Evolutionary conservation across 1,140 invertebrate species (phyloP).

Genomic region (Eriocheir sinensis): DNA sequence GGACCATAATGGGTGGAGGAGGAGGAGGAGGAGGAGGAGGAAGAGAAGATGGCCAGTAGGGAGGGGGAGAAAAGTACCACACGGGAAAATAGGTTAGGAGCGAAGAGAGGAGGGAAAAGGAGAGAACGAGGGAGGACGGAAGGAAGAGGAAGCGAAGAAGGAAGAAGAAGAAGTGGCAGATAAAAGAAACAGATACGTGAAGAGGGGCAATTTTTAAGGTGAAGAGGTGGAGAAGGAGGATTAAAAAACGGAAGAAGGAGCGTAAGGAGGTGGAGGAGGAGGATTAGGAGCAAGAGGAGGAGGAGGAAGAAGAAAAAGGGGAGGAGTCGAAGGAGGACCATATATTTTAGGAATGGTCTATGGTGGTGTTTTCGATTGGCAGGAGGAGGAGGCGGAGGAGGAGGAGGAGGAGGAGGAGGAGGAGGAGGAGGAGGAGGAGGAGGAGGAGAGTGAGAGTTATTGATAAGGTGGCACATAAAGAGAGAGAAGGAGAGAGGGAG

Average conservation of each 20-base stretch:
- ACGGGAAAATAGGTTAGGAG: background rate
- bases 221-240: background rate
- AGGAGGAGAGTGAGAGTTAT: background rate
- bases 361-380: no score
- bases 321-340: no score
- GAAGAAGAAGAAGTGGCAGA: no score
- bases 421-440: background rate
- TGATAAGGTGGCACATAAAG: background rate
- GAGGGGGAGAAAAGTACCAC: background rate
- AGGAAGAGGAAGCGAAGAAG: background rate
- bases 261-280: background rate
- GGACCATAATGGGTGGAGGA: background rate
- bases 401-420: constrained; percentile 9
- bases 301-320: background rate
- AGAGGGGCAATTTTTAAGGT: no score
- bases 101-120: background rate
- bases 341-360: no score
- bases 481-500: background rate
- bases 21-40: background rate
- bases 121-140: background rate
- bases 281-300: background rate
- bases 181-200: no score
- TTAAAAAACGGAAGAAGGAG: background rate
- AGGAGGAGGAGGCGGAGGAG: background rate
- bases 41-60: background rate